These are phyloP conservation scores for Leistus spinibarbis DNA, from an alignment of 2,888 invertebrate species.

Conservation along the genomic window DNA sequence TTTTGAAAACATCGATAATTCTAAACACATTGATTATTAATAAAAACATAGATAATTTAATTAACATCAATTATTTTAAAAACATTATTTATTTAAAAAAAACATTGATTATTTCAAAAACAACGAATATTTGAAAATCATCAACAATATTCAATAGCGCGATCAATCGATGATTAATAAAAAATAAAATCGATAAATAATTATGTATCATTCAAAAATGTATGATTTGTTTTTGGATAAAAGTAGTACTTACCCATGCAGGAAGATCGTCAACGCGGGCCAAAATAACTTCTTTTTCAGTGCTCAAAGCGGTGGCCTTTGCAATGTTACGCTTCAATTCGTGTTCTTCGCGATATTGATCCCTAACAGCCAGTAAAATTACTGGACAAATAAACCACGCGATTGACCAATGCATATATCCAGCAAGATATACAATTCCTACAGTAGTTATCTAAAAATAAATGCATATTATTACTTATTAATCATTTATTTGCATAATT, in stretches of 20 bases:
- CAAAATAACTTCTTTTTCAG: slow-evolving; percentile 86
- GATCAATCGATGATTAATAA: too few relatives aligned
- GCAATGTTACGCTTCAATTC: slow-evolving; percentile 76
- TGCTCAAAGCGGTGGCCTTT: slow-evolving; percentile 75
- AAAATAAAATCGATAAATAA: too few relatives aligned
- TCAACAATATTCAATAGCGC: too few relatives aligned
- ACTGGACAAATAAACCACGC: slow-evolving; percentile 88
- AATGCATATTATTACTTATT: slow-evolving; percentile 10
- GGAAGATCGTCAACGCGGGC: slow-evolving; percentile 90
- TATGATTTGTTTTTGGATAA: too few relatives aligned
- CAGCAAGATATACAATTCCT: slow-evolving; percentile 77
- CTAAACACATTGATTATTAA: too few relatives aligned
- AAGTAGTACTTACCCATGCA: slow-evolving; percentile 76
- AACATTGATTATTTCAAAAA: too few relatives aligned
- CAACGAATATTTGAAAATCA: too few relatives aligned
- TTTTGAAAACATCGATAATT: too few relatives aligned
- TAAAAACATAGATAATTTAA: too few relatives aligned
- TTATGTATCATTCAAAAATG: too few relatives aligned
- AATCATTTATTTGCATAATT: neutral
- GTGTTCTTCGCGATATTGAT: slow-evolving; percentile 78
- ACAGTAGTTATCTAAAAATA: slow-evolving; percentile 67
- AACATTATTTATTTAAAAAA: too few relatives aligned
- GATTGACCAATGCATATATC: slow-evolving; percentile 86
- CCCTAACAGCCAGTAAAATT: slow-evolving; percentile 76
- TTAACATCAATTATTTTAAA: too few relatives aligned